phyloP scores from a whole-genome alignment of 2,888 invertebrate genomes.

The Elaeidobius kamerunicus region DNA sequence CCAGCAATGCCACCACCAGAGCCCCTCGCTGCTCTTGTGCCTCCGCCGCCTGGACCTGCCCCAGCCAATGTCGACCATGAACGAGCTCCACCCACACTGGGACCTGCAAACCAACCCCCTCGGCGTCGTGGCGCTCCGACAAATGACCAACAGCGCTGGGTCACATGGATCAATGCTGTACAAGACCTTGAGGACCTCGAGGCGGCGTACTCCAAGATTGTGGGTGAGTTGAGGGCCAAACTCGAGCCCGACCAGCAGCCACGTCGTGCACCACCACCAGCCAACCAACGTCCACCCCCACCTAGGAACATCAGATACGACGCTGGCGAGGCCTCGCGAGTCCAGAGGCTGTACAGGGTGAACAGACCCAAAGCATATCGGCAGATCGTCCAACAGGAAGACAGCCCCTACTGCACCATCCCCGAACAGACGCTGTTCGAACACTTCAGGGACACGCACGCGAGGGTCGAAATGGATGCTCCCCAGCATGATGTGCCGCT shows the following conservation, averaged over 20 bases:
- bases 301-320: constrained; percentile 6
- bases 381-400: background rate
- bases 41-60: too few species aligned
- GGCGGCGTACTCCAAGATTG: background rate
- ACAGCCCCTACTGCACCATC: constrained; percentile 7
- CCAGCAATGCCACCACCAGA: too few species aligned
- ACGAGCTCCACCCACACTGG: too few species aligned
- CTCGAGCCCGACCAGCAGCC: too few species aligned
- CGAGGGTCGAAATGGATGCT: background rate
- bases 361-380: constrained; percentile 1
- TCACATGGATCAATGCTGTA: background rate
- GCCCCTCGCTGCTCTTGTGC: too few species aligned
- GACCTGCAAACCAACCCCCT: too few species aligned
- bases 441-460: constrained; percentile 9
- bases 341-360: constrained; percentile 15
- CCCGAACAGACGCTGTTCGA: constrained; percentile 1
- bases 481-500: background rate
- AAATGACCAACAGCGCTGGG: background rate
- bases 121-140: background rate
- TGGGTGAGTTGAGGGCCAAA: background rate
- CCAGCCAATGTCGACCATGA: too few species aligned
- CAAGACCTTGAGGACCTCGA: background rate
- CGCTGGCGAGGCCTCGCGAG: constrained; percentile 1
- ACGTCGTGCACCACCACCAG: too few species aligned
- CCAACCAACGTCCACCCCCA: too few species aligned